phyloP scores from a whole-genome alignment of 2,888 invertebrate genomes.

The Cepaea hortensis region DNA sequence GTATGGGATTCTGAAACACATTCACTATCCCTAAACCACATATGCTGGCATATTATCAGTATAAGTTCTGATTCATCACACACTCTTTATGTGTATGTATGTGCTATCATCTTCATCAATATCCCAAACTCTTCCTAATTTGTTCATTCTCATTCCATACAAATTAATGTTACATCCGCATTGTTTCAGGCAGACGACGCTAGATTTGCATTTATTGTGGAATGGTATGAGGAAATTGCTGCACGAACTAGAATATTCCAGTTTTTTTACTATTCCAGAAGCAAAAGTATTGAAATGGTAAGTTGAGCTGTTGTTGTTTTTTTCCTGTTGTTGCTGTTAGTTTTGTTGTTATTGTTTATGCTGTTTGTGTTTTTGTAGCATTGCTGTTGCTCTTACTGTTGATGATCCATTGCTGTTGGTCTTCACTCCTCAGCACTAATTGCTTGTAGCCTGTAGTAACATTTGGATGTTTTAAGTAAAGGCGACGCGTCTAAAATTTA shows the following conservation, averaged over 20 bases:
- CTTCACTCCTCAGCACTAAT: background rate
- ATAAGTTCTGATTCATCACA: no score
- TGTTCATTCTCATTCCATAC: no score
- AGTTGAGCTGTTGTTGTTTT: slow-evolving; percentile 59
- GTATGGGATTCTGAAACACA: no score
- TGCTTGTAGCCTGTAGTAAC: background rate
- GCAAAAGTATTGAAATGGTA: slow-evolving; percentile 88
- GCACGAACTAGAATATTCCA: slow-evolving; percentile 85
- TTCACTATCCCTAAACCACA: no score
- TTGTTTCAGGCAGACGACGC: slow-evolving; percentile 61
- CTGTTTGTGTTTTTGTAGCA: background rate
- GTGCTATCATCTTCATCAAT: no score
- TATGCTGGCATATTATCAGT: no score
- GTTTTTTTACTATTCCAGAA: slow-evolving; percentile 86
- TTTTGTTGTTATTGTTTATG: background rate
- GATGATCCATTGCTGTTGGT: background rate
- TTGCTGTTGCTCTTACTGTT: background rate
- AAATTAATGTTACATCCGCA: no score
- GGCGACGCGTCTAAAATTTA: no score
- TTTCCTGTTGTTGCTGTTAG: background rate
- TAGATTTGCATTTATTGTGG: slow-evolving; percentile 79
- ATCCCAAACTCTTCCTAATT: no score
- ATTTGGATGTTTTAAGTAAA: no score
- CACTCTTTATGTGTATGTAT: no score
- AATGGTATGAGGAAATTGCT: slow-evolving; percentile 91